Base-by-base conservation (phyloP, 2,113 vertebrate genomes). In the Nycticorax nycticorax region DNA sequence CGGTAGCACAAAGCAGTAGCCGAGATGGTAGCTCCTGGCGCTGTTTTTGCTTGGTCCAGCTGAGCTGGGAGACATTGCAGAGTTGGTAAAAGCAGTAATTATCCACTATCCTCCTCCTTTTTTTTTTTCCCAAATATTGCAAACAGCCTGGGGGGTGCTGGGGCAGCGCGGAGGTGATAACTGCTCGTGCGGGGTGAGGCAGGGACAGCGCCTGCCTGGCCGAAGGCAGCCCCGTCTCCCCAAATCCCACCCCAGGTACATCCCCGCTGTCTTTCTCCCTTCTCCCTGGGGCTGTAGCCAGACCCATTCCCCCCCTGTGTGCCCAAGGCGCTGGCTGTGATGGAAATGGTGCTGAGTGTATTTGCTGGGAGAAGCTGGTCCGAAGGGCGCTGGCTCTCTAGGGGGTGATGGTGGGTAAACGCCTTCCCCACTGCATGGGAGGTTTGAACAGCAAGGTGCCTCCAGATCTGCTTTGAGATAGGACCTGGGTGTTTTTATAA, bases 111-210 rank as follows among this genome's bases (percentile, higher is more conserved):
- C 12, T 48, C 66, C 23, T 74, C 39, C 39, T 41, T 32, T 37
- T 35, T 77, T 55, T 57, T 69, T 73, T 73, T 12, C 37, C 10
- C 19, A 23, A 64, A 10, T 8, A 21, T 53, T 71, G 18, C 37
- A 73, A 60, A 39, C 8, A n/a, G 26, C 45, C 50, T 35, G 41
- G 28, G 16, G 13, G 18, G 3, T 12, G 17, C 56, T 68, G n/a
- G 20, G 26, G 7, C 53, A 76, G 52, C 56, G 14, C 35, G 59
- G 48, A 50, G 68, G 35, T 77, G 85, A 32, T 14, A 55, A 8
- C 6, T 32, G 39, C 33, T 3, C 0, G 0, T 7, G 20, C 0
- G 0, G 30, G 21, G 12, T 45, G 89, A 76, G 43, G 28, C 33
- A 77, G 19, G 27, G 43, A 63, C 7, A 24, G 63, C 1, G 1